Evolutionary conservation across 2,888 invertebrate species (phyloP).

Genomic region (Hoplodrina blanda): DNA sequence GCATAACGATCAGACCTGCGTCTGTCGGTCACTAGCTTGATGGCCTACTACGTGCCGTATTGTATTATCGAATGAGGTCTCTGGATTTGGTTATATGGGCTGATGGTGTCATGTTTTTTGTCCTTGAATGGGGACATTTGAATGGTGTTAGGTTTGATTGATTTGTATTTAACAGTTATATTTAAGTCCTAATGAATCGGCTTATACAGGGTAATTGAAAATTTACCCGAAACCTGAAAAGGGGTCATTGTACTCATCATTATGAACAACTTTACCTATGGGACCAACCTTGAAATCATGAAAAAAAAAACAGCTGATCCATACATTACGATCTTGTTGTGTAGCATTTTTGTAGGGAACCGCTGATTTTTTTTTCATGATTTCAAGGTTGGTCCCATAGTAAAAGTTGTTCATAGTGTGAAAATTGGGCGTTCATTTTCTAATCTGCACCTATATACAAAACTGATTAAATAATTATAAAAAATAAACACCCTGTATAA

Average conservation of each 20-base stretch:
- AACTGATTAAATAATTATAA: neutral
- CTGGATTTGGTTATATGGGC: slow-evolving; percentile 37
- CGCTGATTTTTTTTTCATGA: too few species aligned
- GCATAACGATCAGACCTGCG: slow-evolving; percentile 46
- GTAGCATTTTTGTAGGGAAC: too few species aligned
- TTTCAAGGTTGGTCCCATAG: too few species aligned
- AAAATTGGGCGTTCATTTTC: too few species aligned
- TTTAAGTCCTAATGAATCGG: neutral
- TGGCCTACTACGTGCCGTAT: slow-evolving; percentile 44
- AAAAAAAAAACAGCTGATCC: too few species aligned
- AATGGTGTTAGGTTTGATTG: neutral
- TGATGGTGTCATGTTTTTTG: slow-evolving; percentile 17
- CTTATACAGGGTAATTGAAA: neutral
- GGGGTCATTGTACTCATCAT: too few species aligned
- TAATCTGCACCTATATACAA: too few species aligned
- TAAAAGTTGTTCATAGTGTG: too few species aligned
- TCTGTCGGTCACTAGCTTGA: slow-evolving; percentile 56
- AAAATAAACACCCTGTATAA: neutral
- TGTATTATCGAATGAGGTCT: slow-evolving; percentile 24
- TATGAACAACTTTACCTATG: too few species aligned
- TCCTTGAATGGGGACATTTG: neutral
- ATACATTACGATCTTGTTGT: too few species aligned
- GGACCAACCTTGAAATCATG: too few species aligned
- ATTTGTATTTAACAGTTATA: slow-evolving; percentile 4
- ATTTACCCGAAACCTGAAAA: too few species aligned